Conservation (phyloP, 2,113 vertebrate genomes). For the Chunga burmeisteri region DNA sequence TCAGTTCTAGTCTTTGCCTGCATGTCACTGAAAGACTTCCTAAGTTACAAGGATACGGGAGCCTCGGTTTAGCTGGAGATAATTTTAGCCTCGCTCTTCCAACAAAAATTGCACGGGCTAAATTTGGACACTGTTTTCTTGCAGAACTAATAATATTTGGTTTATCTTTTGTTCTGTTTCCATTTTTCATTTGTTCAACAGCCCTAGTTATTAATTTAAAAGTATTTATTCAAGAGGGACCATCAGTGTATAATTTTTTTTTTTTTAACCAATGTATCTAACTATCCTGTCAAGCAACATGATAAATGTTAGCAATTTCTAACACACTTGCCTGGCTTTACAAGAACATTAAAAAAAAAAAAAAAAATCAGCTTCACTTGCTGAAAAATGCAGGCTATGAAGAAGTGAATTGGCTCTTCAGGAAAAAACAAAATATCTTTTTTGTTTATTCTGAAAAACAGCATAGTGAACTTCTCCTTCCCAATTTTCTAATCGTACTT, state of each 20-base stretch:
- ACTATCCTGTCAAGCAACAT: neutral
- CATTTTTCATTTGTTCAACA: neutral
- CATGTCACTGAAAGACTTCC: neutral
- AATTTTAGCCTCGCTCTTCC: neutral
- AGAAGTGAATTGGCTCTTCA: neutral
- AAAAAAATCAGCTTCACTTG: neutral
- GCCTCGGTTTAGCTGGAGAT: neutral
- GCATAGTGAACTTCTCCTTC: neutral
- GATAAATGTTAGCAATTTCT: slow-evolving; percentile 16
- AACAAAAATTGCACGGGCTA: neutral
- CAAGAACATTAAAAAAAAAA: neutral
- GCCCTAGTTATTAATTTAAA: neutral
- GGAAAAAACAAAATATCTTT: neutral
- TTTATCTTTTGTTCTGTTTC: neutral
- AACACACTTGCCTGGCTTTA: neutral
- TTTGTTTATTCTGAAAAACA: neutral
- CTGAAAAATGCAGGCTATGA: neutral
- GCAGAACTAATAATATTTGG: neutral
- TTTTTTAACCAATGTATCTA: neutral
- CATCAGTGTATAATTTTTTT: neutral
- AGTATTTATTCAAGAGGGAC: neutral
- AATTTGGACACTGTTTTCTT: neutral
- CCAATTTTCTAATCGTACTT: neutral
- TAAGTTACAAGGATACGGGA: neutral
- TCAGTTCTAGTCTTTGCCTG: neutral